These are phyloP conservation scores for Drosophila sechellia DNA, from an alignment of 1,140 invertebrate species.

Conservation along the genomic window DNA sequence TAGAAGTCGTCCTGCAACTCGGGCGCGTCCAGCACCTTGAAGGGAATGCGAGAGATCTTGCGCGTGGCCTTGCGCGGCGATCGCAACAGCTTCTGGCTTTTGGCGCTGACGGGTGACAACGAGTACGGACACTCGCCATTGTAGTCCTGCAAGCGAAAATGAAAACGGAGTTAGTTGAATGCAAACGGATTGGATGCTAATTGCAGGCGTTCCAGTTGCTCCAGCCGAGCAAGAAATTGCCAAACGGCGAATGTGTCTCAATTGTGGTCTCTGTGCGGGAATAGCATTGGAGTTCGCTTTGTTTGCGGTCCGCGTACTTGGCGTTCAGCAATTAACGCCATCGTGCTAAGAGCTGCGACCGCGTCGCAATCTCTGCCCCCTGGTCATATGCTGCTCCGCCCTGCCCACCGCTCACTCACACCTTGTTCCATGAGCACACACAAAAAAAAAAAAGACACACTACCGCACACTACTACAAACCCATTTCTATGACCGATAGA, in stretches of 20 bases:
- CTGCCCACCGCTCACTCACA: neutral
- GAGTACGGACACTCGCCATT: constrained; percentile 92
- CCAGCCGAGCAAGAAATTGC: constrained; percentile 56
- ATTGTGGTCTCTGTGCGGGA: constrained; percentile 3
- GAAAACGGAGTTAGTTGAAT: too few species aligned
- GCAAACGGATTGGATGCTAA: too few species aligned
- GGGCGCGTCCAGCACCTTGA: constrained; percentile 98
- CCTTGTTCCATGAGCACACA: neutral
- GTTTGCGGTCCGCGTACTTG: constrained; percentile 71
- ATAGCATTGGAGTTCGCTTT: constrained; percentile 25
- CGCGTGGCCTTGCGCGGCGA: constrained; percentile 97
- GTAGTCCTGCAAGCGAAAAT: constrained; percentile 85
- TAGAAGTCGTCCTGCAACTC: constrained; percentile 99
- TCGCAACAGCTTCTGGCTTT: constrained; percentile 96
- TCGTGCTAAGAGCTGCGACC: constrained; percentile 65
- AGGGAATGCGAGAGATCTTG: constrained; percentile 98
- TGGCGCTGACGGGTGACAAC: constrained; percentile 95
- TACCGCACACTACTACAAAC: too few species aligned
- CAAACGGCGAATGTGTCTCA: constrained; percentile 39
- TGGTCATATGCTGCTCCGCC: neutral
- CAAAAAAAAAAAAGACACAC: neutral
- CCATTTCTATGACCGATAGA: too few species aligned
- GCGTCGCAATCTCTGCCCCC: constrained; percentile 19
- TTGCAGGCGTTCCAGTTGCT: constrained; percentile 41
- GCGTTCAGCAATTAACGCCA: constrained; percentile 66